Evolutionary conservation across 2,113 vertebrate species (phyloP).

Genomic region (Damaliscus lunatus): DNA sequence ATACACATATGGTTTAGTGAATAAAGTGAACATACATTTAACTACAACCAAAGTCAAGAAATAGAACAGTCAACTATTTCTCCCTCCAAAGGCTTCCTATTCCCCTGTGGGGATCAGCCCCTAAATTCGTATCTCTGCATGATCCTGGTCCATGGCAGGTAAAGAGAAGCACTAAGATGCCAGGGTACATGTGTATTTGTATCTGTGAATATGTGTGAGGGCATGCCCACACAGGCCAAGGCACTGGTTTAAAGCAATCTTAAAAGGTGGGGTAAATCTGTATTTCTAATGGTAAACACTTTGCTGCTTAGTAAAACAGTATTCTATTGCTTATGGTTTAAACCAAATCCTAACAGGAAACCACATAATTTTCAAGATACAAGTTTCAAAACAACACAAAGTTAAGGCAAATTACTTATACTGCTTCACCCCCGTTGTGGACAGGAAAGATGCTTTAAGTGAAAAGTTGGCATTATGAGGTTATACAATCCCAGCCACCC

Average conservation of each 20-base stretch:
- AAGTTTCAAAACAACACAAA: slow-evolving; percentile 45
- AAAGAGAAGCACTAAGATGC: background rate
- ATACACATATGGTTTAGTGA: background rate
- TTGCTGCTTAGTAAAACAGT: background rate
- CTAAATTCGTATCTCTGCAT: background rate
- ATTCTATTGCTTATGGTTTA: background rate
- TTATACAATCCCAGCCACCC: slow-evolving; percentile 48
- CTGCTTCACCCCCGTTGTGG: background rate
- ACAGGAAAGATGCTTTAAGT: slow-evolving; percentile 50
- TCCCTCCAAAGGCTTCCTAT: background rate
- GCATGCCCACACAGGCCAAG: background rate
- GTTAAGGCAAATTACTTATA: slow-evolving; percentile 13
- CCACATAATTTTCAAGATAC: background rate
- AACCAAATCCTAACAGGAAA: slow-evolving; percentile 28
- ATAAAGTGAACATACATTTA: background rate
- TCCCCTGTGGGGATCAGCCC: background rate
- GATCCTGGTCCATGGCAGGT: background rate
- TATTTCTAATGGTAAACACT: slow-evolving; percentile 31
- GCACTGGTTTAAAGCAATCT: slow-evolving; percentile 16
- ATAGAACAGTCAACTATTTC: background rate
- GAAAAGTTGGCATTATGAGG: slow-evolving; percentile 56
- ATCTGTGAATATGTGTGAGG: background rate
- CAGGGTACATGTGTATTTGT: background rate
- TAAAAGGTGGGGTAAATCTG: background rate
- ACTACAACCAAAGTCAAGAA: background rate